Conservation (phyloP, 1,140 invertebrate species). For the Leptopilina clavipes region DNA sequence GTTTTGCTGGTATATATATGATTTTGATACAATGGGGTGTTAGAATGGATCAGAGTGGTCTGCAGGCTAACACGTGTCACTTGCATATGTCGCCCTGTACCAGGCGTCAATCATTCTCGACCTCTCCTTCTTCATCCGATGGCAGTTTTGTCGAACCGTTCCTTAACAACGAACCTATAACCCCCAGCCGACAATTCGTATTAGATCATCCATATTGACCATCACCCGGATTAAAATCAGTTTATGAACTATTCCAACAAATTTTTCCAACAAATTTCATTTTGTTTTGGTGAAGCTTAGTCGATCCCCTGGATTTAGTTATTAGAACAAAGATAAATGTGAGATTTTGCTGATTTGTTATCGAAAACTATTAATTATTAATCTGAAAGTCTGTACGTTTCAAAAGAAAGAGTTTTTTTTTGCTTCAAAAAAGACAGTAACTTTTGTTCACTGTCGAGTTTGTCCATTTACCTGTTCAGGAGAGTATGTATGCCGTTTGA, state of each 20-base stretch:
- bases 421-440: not conserved
- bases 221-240: constrained; percentile 49
- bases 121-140: constrained; percentile 41
- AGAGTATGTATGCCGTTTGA: constrained; percentile 58
- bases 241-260: constrained; percentile 32
- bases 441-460: constrained; percentile 27
- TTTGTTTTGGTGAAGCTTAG: not conserved
- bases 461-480: constrained; percentile 57
- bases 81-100: constrained; percentile 55
- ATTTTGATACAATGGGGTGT: constrained; percentile 15
- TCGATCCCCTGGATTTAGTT: not conserved
- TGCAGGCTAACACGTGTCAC: constrained; percentile 51
- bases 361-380: too few relatives aligned
- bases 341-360: too few relatives aligned
- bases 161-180: constrained; percentile 18
- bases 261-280: not conserved
- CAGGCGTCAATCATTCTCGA: constrained; percentile 47
- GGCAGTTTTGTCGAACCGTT: constrained; percentile 46
- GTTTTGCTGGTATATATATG: constrained; percentile 9
- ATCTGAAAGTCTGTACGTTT: too few relatives aligned
- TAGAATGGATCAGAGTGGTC: constrained; percentile 29
- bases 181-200: constrained; percentile 39
- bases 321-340: too few relatives aligned
- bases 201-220: constrained; percentile 45
- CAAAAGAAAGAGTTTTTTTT: not conserved